phyloP scores from a whole-genome alignment of 1,140 invertebrate genomes.

The Drosophila tropicalis region DNA sequence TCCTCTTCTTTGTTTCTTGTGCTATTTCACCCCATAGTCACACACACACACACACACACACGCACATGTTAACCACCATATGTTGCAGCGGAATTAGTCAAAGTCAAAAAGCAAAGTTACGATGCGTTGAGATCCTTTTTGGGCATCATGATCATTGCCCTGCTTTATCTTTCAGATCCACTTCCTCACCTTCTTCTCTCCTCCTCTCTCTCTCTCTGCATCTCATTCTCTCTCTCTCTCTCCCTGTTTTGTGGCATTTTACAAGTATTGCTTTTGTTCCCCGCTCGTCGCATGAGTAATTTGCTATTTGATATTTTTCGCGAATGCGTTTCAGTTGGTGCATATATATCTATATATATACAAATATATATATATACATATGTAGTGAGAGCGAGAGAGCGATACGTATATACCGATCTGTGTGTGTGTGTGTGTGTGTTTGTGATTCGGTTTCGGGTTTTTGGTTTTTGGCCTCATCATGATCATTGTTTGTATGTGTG shows the following conservation, averaged over 20 bases:
- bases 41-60: too few species aligned
- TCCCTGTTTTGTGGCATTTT: conserved; percentile 12
- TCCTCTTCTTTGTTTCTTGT: background rate
- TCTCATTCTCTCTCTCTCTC: too few species aligned
- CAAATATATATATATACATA: background rate
- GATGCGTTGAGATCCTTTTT: conserved; percentile 7
- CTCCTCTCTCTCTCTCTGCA: background rate
- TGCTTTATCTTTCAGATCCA: background rate
- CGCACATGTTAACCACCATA: background rate
- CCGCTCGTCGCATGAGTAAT: conserved; percentile 68
- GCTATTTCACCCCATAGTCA: background rate
- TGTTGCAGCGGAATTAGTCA: conserved; percentile 8
- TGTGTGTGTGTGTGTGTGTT: conserved; percentile 27
- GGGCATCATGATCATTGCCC: conserved; percentile 6
- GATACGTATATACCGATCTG: background rate
- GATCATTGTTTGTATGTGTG: conserved; percentile 44
- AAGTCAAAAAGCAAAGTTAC: background rate
- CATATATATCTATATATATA: conserved; percentile 22
- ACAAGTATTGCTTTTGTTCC: conserved; percentile 26
- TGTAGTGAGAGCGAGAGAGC: too few species aligned
- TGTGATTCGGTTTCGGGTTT: conserved; percentile 46
- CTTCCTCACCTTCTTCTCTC: background rate
- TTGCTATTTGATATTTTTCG: conserved; percentile 76
- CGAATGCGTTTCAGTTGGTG: conserved; percentile 19
- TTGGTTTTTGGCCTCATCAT: conserved; percentile 20